phyloP scores from a whole-genome alignment of 1,140 invertebrate species.

The Argopecten irradians region DNA sequence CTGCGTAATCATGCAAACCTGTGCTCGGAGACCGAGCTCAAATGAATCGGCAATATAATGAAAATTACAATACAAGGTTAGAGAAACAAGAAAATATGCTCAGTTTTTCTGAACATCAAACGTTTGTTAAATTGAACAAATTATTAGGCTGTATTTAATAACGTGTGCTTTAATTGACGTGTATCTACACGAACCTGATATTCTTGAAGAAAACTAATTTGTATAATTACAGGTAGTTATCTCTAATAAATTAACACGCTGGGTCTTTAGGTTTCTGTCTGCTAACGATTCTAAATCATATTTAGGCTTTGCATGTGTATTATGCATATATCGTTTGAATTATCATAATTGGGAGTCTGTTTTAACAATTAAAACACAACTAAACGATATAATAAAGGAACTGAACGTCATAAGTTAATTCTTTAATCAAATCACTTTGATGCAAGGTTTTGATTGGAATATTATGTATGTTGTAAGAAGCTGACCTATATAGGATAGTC shows the following conservation, averaged over 20 bases:
- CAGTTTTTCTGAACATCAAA: neutral
- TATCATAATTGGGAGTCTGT: too few relatives aligned
- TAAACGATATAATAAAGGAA: too few relatives aligned
- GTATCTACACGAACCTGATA: neutral
- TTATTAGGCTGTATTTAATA: neutral
- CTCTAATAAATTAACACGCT: neutral
- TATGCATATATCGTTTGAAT: too few relatives aligned
- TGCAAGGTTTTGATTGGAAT: too few relatives aligned
- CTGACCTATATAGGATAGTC: too few relatives aligned
- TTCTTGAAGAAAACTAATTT: neutral
- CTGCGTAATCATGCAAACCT: neutral
- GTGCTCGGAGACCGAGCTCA: neutral
- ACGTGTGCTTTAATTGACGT: neutral
- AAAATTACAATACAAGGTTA: constrained; percentile 23
- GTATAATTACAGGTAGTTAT: neutral
- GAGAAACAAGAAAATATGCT: neutral
- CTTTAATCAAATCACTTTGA: too few relatives aligned
- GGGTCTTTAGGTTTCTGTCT: too few relatives aligned
- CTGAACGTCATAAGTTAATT: too few relatives aligned
- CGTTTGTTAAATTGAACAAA: neutral
- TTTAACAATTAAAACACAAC: too few relatives aligned
- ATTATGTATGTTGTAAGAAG: too few relatives aligned
- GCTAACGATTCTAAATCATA: too few relatives aligned
- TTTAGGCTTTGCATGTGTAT: too few relatives aligned
- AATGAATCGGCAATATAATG: neutral